phyloP scores from a whole-genome alignment of 2,888 invertebrate species.

The Agrilus cyanescens region DNA sequence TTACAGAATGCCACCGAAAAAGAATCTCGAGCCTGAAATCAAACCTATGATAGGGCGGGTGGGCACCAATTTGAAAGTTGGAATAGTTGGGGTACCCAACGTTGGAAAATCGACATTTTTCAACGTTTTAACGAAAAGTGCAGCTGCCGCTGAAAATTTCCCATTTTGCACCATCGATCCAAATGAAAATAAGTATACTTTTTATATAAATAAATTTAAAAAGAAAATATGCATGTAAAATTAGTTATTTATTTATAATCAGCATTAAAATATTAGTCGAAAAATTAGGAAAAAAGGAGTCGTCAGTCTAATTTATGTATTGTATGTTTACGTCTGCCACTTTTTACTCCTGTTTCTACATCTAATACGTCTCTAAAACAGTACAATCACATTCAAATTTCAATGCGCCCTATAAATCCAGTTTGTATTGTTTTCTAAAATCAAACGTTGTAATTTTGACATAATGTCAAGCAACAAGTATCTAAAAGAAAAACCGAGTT shows the following conservation, averaged over 20 bases:
- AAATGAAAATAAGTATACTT: conserved; percentile 95
- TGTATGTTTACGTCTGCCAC: background rate
- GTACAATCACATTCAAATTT: too few species aligned
- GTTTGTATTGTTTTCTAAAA: too few species aligned
- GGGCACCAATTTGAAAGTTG: conserved; percentile 91
- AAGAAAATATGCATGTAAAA: too few species aligned
- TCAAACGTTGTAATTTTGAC: too few species aligned
- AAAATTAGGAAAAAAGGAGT: too few species aligned
- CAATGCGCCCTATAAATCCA: too few species aligned
- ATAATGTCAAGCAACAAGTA: conserved; percentile 10
- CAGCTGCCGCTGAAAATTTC: conserved; percentile 96
- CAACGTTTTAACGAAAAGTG: conserved; percentile 96
- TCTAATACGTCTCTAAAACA: too few species aligned
- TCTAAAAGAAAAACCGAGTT: conserved; percentile 11
- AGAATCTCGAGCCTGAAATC: conserved; percentile 78
- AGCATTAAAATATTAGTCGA: too few species aligned
- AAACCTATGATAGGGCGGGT: conserved; percentile 89
- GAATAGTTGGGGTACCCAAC: conserved; percentile 94
- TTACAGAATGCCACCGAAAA: conserved; percentile 66
- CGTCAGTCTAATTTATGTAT: background rate
- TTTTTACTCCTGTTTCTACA: too few species aligned
- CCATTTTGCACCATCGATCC: conserved; percentile 99
- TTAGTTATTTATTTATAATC: too few species aligned
- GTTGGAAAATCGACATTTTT: conserved; percentile 99
- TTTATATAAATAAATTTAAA: conserved; percentile 8